Evolutionary conservation across 2,797 vertebrate species (phyloP).

Genomic region (Spondyliosoma cantharus): DNA sequence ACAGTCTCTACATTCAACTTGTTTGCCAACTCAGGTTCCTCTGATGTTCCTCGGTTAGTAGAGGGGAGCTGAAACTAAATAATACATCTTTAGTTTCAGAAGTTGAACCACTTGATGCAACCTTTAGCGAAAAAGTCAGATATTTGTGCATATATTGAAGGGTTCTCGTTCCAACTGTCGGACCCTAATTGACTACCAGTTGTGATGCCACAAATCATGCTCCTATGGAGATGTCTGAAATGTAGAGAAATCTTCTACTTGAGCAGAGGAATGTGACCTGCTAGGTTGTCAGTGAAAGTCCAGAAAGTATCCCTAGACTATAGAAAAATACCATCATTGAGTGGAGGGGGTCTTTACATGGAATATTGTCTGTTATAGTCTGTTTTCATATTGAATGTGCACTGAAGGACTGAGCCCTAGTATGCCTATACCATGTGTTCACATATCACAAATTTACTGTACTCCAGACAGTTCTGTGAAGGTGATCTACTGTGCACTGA

Average conservation of each 20-base stretch:
- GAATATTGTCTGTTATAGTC: conserved; percentile 14
- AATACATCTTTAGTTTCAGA: neutral
- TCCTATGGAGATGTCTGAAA: neutral
- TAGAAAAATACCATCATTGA: neutral
- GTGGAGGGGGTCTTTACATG: neutral
- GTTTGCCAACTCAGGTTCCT: neutral
- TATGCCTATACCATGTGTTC: conserved; percentile 41
- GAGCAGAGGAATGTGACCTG: neutral
- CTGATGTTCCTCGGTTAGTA: neutral
- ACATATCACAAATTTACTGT: conserved; percentile 51
- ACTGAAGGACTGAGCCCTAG: conserved; percentile 49
- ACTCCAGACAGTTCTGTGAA: conserved; percentile 33
- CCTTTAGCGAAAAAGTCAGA: neutral
- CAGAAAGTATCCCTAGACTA: neutral
- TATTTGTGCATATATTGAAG: neutral
- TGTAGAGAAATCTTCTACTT: neutral
- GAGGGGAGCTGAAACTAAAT: neutral
- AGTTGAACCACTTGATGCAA: neutral
- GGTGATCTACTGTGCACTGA: conserved; percentile 33
- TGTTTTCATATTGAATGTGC: conserved; percentile 56
- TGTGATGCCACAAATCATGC: conserved; percentile 3
- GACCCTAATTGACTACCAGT: neutral
- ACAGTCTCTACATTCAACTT: neutral
- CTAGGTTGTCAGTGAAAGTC: too few species aligned
- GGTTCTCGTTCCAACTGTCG: neutral